phyloP scores from a whole-genome alignment of 2,888 invertebrate species.

The Nasonia oneida region DNA sequence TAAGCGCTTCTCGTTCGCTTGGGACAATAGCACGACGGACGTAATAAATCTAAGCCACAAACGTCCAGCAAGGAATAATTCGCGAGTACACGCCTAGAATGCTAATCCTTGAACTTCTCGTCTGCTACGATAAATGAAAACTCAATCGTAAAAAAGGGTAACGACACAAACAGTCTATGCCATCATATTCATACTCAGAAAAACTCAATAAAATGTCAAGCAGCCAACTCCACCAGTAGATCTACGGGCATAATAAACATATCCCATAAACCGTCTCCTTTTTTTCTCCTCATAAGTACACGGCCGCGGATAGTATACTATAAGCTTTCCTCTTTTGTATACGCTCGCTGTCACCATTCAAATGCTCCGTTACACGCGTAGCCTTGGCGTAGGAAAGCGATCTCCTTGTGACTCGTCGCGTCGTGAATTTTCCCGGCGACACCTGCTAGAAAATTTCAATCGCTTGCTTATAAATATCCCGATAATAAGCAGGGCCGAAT shows the following conservation, averaged over 20 bases:
- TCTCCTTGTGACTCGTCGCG: slow-evolving; percentile 6
- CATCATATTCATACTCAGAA: not conserved
- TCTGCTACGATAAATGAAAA: no score
- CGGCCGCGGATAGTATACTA: not conserved
- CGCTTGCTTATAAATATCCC: slow-evolving; percentile 22
- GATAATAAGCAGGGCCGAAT: slow-evolving; percentile 22
- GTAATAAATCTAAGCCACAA: not conserved
- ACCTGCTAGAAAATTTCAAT: slow-evolving; percentile 22
- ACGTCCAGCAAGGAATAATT: not conserved
- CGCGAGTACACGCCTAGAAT: not conserved
- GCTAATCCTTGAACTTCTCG: no score
- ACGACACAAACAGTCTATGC: not conserved
- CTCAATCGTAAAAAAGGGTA: not conserved
- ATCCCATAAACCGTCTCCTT: not conserved
- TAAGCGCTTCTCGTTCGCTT: not conserved
- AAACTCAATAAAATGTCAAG: not conserved
- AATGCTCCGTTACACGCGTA: slow-evolving; percentile 26
- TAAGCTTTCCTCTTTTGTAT: slow-evolving; percentile 2
- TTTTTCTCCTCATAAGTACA: not conserved
- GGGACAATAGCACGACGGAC: no score
- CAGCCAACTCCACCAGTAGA: not conserved
- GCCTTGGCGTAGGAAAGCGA: slow-evolving; percentile 23
- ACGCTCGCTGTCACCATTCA: slow-evolving; percentile 31
- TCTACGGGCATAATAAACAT: not conserved
- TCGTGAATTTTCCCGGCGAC: slow-evolving; percentile 41